Percentiles rank a stretch among this genome's conserved stretches.
Evolutionary conservation across 1,140 invertebrate species (phyloP).

Genomic region (Pteromalus puparum): DNA sequence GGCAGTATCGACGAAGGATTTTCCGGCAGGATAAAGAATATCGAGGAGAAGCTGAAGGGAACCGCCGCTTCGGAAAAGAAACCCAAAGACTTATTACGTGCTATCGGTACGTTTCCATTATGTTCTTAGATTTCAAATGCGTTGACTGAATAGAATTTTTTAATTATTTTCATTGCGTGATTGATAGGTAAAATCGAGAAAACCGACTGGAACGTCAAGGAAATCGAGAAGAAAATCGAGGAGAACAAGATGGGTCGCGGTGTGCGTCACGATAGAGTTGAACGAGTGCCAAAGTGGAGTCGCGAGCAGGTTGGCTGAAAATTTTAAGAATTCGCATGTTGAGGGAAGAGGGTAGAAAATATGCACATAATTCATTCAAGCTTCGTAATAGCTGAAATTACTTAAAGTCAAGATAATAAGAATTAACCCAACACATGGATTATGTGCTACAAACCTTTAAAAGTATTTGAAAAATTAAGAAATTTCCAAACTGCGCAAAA

Average conservation of each 20-base stretch:
- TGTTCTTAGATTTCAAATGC: too few relatives aligned
- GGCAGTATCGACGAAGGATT: constrained; percentile 81
- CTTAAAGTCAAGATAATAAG: too few relatives aligned
- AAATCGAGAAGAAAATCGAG: constrained; percentile 93
- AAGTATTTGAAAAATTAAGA: neutral
- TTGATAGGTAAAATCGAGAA: constrained; percentile 87
- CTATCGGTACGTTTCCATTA: constrained; percentile 78
- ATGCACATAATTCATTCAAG: neutral
- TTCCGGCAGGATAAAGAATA: constrained; percentile 82
- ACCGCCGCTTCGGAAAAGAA: constrained; percentile 82
- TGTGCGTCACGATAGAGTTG: constrained; percentile 79
- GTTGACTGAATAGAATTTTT: neutral
- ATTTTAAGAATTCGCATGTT: constrained; percentile 56
- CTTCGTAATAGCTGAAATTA: too few relatives aligned
- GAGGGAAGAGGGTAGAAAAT: constrained; percentile 53
- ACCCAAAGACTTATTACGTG: constrained; percentile 89
- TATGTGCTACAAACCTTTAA: too few relatives aligned
- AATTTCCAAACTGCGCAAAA: neutral
- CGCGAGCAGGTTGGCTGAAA: constrained; percentile 80
- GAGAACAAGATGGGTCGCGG: constrained; percentile 86
- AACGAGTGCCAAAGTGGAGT: constrained; percentile 94
- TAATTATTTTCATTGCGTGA: neutral
- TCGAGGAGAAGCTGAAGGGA: constrained; percentile 82
- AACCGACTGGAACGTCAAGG: constrained; percentile 94
- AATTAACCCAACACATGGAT: too few relatives aligned